A percentile compares a stretch with the other conserved stretches of the same genome.
These are phyloP conservation scores for Scortum barcoo DNA, from an alignment of 2,113 vertebrate species.

Conservation along the genomic window DNA sequence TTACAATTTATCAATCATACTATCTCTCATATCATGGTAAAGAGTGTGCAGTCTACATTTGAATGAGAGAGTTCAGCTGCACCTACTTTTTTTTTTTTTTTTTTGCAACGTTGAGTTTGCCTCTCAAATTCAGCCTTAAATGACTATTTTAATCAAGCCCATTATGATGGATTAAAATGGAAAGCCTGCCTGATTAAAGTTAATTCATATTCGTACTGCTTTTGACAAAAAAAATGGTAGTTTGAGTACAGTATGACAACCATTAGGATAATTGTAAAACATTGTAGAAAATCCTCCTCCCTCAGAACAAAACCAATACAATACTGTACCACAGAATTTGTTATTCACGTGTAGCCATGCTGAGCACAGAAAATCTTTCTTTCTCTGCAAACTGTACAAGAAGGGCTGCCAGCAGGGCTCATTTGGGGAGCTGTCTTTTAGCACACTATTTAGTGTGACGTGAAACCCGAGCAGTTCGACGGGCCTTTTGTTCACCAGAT, in stretches of 20 bases:
- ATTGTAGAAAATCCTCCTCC: background rate
- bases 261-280: background rate
- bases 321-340: background rate
- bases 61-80: background rate
- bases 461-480: constrained; percentile 26
- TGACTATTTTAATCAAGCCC: constrained; percentile 14
- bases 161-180: constrained; percentile 18
- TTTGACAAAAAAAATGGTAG: background rate
- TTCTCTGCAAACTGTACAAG: constrained; percentile 14
- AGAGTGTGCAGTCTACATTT: background rate
- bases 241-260: background rate
- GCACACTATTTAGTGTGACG: constrained; percentile 53
- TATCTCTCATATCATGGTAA: background rate
- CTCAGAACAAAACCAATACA: constrained; percentile 13
- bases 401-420: constrained; percentile 51
- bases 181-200: constrained; percentile 11
- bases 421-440: constrained; percentile 73
- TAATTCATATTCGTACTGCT: background rate
- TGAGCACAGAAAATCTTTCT: constrained; percentile 51
- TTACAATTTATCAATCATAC: background rate
- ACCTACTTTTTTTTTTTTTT: background rate
- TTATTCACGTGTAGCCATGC: constrained; percentile 57
- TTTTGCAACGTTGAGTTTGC: background rate
- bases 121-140: background rate
- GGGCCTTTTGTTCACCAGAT: constrained; percentile 64